Conservation (phyloP, 2,888 invertebrate species). For the Philaethria dido region DNA sequence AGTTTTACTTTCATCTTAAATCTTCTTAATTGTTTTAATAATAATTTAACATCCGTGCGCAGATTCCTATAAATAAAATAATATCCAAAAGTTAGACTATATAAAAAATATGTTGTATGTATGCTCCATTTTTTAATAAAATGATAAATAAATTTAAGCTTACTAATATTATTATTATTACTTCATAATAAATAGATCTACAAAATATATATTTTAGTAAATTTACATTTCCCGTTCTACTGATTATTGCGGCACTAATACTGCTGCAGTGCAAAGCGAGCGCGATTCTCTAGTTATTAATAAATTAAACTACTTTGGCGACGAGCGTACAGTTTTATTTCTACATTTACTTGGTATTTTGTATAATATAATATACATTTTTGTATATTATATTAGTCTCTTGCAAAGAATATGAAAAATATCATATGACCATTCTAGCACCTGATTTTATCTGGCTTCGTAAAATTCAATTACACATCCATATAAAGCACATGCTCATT, state of each 20-base stretch:
- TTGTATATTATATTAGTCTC: neutral
- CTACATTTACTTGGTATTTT: neutral
- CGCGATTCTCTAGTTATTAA: neutral
- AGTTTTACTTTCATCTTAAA: too few relatives aligned
- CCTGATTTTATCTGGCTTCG: neutral
- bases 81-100: too few relatives aligned
- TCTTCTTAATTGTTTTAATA: too few relatives aligned
- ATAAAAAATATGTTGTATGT: too few relatives aligned
- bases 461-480: neutral
- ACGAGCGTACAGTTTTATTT: neutral
- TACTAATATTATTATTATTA: neutral
- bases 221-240: neutral
- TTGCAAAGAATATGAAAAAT: neutral
- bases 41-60: too few relatives aligned
- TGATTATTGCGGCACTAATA: neutral
- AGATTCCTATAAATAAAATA: too few relatives aligned
- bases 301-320: constrained; percentile 1
- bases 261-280: neutral
- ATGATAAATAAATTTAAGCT: neutral
- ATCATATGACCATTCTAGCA: neutral
- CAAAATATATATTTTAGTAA: neutral
- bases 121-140: neutral
- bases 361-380: too few relatives aligned
- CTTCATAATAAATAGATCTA: neutral
- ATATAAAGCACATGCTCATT: neutral